phyloP scores from a whole-genome alignment of 2,113 vertebrate species.

The Progne subis region DNA sequence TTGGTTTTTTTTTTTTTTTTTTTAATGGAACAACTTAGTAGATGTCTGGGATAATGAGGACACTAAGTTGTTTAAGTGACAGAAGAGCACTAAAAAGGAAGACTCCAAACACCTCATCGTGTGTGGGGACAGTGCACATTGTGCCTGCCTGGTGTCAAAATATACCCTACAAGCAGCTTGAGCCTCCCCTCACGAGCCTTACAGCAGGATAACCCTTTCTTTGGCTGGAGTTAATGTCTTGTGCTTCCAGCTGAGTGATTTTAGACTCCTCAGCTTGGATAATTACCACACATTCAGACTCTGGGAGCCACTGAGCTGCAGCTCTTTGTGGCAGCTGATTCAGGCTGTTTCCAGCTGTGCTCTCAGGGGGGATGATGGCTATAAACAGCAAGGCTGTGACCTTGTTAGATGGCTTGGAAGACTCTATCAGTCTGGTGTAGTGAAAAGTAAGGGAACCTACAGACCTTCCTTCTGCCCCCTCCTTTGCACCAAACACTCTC shows the following conservation, averaged over 20 bases:
- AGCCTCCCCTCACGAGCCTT: background rate
- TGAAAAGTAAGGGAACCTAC: background rate
- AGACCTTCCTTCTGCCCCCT: background rate
- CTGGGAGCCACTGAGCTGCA: background rate
- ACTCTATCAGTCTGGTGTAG: background rate
- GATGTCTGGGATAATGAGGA: background rate
- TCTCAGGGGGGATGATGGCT: background rate
- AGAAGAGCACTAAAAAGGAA: background rate
- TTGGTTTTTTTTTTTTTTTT: background rate
- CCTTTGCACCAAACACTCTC: background rate
- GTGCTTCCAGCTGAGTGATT: background rate
- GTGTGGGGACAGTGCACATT: background rate
- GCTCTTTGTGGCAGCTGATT: background rate
- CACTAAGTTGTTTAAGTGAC: background rate
- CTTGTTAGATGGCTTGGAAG: background rate
- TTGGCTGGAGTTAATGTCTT: background rate
- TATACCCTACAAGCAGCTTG: background rate
- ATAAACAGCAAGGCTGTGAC: background rate
- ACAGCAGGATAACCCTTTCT: background rate
- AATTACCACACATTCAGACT: background rate
- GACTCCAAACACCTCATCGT: background rate
- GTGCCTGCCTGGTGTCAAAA: background rate
- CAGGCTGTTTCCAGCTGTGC: background rate
- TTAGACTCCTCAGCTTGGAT: background rate
- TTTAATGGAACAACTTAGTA: background rate